Conservation (phyloP, 2,797 vertebrate species). For the Labeo calbasu region DNA sequence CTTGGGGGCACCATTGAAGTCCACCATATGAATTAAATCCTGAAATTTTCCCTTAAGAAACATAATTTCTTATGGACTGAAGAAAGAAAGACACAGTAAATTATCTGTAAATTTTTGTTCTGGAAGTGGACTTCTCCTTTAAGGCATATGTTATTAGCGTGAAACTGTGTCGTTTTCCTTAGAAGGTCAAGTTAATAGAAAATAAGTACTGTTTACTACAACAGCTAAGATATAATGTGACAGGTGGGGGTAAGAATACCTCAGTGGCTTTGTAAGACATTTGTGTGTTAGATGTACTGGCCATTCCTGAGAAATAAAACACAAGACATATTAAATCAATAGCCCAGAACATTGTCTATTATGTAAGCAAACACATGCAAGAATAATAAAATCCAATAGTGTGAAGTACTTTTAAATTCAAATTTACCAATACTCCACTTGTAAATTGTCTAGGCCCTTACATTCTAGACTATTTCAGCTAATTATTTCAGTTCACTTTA, state of each 20-base stretch:
- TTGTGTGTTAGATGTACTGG: conserved; percentile 45
- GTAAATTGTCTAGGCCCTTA: background rate
- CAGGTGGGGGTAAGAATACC: conserved; percentile 63
- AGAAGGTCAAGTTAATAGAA: background rate
- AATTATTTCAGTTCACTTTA: background rate
- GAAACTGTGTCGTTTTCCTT: no score
- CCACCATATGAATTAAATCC: no score
- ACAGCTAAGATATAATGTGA: background rate
- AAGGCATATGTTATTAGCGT: no score
- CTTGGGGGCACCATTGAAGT: no score
- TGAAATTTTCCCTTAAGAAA: no score
- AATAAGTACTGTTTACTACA: background rate
- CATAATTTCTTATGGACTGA: no score
- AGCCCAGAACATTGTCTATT: background rate
- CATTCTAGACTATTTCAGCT: background rate
- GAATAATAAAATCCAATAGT: background rate
- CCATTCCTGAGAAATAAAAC: conserved; percentile 67
- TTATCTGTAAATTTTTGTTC: no score
- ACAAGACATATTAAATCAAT: background rate
- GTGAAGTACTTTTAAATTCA: background rate
- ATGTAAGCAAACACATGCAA: background rate
- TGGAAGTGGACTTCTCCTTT: no score
- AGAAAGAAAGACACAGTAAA: no score
- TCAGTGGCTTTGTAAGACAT: conserved; percentile 63
- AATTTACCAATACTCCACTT: background rate